Evolutionary conservation across 2,113 vertebrate genomes (phyloP), one percentile per base, ranked within the genome.

Genomic region (Cynoglossus semilaevis): DNA sequence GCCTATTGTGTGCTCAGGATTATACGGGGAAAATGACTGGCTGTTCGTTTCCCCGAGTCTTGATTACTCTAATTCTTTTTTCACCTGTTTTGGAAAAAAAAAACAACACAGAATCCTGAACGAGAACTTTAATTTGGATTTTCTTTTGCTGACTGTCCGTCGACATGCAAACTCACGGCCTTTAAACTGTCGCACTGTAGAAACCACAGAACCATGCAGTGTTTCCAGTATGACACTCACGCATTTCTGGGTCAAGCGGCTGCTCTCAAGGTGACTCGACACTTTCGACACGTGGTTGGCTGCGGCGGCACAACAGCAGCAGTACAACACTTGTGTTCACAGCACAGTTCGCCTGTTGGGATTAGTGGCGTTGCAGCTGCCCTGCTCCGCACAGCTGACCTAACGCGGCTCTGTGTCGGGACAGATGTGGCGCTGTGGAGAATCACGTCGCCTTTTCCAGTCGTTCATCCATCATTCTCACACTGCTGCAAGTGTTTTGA

Each of bases 291-390:
- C 72, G 69, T 74, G 73, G 50, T 70, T 70, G 62, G 62, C 61
- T 17, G 47, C 54, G 59, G 62, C 58, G 15, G 44, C 54, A 53
- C 49, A 50, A 47, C 63, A 61, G 65, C 49, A 36, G 44, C 56
- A 72, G 53, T 42, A 67, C 43, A 47, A 61, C 66, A 55, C 72
- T 81, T 79, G 77, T 69, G 75, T 64, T 77, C 56, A 50, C 58
- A 68, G 38, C 47, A n/a, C n/a, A n/a, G 64, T 77, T 85, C 79
- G 58, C 55, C 62, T 79, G 82, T 77, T 67, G 51, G 85, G 80
- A 77, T 82, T 70, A 75, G 72, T 16, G 18, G 45, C 18, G 43
- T 4, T 64, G 80, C 85, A 89, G 82, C 83, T 90, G 85, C 76
- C 59, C 48, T 6, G 45, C 69, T 69, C 58, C 63, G 70, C 76